Percentiles rank a stretch among this genome's conserved stretches.
phyloP scores from a whole-genome alignment of 2,888 invertebrate genomes.

The Netelia virgata region DNA sequence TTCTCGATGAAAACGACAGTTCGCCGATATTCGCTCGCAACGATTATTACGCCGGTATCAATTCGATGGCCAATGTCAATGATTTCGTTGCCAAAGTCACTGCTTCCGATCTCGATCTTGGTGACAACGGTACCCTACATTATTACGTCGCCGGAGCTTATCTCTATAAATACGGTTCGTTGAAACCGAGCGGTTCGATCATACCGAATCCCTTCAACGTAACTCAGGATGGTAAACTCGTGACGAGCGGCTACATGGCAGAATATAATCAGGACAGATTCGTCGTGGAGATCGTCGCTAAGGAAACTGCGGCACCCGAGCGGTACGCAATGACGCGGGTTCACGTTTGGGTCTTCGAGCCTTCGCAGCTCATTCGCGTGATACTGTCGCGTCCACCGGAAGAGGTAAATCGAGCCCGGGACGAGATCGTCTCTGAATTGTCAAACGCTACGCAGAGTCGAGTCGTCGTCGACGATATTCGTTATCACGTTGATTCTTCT shows the following conservation, averaged over 20 bases:
- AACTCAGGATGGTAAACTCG: slow-evolving; percentile 89
- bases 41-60: slow-evolving; percentile 90
- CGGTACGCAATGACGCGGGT: slow-evolving; percentile 91
- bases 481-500: slow-evolving; percentile 89
- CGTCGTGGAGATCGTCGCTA: slow-evolving; percentile 93
- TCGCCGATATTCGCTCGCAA: slow-evolving; percentile 90
- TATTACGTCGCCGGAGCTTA: slow-evolving; percentile 94
- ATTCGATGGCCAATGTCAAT: slow-evolving; percentile 91
- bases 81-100: slow-evolving; percentile 91
- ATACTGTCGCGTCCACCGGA: slow-evolving; percentile 93
- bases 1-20: slow-evolving; percentile 95
- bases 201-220: slow-evolving; percentile 95
- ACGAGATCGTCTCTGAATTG: slow-evolving; percentile 90
- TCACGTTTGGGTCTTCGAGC: slow-evolving; percentile 96
- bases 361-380: slow-evolving; percentile 92
- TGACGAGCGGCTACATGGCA: slow-evolving; percentile 93
- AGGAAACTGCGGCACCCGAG: slow-evolving; percentile 92
- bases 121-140: slow-evolving; percentile 92
- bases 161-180: slow-evolving; percentile 92
- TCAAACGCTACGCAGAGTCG: slow-evolving; percentile 91
- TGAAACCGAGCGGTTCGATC: slow-evolving; percentile 92
- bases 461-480: slow-evolving; percentile 92
- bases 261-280: slow-evolving; percentile 96
- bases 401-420: slow-evolving; percentile 90
- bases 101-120: slow-evolving; percentile 93